Conservation (phyloP, 2,888 invertebrate species). For the Coenonympha glycerion region DNA sequence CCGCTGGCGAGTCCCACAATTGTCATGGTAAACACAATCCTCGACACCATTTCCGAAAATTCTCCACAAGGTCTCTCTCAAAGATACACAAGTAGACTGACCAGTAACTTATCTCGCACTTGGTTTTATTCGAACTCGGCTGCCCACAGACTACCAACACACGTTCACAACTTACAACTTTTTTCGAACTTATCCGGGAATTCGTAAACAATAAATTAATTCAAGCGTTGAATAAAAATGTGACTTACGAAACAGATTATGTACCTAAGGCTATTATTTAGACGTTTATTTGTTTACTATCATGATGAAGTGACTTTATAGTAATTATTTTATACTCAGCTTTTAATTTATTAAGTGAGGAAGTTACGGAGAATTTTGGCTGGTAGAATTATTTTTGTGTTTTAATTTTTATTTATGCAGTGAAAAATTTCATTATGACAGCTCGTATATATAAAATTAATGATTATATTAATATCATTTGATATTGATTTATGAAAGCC, state of each 20-base stretch:
- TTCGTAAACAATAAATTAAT: conserved; percentile 4
- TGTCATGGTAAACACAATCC: conserved; percentile 44
- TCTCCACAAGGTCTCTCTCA: conserved; percentile 29
- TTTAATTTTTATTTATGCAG: too few relatives aligned
- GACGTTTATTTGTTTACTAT: background rate
- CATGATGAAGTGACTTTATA: background rate
- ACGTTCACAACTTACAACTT: background rate
- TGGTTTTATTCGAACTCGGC: conserved; percentile 57
- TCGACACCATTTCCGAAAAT: conserved; percentile 45
- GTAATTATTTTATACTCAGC: background rate
- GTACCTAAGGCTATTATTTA: background rate
- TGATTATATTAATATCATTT: too few relatives aligned
- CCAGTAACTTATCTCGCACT: conserved; percentile 32
- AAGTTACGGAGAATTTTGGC: background rate
- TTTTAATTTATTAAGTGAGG: background rate
- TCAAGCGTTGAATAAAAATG: background rate
- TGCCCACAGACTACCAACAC: conserved; percentile 38
- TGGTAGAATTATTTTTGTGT: background rate
- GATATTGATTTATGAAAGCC: too few relatives aligned
- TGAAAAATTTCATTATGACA: too few relatives aligned
- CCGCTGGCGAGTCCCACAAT: conserved; percentile 45
- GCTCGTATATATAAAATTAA: too few relatives aligned
- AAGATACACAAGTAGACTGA: conserved; percentile 43
- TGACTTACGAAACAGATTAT: background rate
- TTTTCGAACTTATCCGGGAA: background rate